Conservation (phyloP, 2,797 vertebrate genomes). For the Apogon hyalosoma region DNA sequence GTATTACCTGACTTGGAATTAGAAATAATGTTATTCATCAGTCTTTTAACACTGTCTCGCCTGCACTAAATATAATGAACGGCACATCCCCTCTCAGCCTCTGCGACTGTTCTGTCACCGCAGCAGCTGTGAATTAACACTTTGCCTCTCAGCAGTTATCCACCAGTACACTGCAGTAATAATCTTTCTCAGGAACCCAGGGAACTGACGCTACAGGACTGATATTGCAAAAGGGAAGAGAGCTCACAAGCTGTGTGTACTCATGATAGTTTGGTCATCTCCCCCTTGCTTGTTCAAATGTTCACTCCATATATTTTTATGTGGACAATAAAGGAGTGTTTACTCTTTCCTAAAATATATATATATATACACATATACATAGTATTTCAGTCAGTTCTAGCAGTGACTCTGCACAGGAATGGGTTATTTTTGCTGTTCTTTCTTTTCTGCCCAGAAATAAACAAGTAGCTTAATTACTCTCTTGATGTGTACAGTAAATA, state of each 20-base stretch:
- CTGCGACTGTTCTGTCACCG: slow-evolving; percentile 30
- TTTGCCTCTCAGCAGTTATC: slow-evolving; percentile 38
- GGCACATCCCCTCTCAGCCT: slow-evolving; percentile 6
- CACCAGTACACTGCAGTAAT: slow-evolving; percentile 16
- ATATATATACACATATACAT: too few relatives aligned
- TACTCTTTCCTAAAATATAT: too few relatives aligned
- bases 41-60: too few relatives aligned
- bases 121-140: slow-evolving; percentile 58
- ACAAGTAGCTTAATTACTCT: too few relatives aligned
- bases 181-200: slow-evolving; percentile 41
- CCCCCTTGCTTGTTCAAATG: neutral
- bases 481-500: too few relatives aligned
- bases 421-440: too few relatives aligned
- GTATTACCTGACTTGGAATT: too few relatives aligned
- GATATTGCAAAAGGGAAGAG: slow-evolving; percentile 22
- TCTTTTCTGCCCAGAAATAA: too few relatives aligned
- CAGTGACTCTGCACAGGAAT: too few relatives aligned
- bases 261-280: slow-evolving; percentile 2
- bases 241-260: slow-evolving; percentile 19
- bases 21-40: too few relatives aligned
- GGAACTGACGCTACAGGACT: slow-evolving; percentile 31
- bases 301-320: neutral
- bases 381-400: too few relatives aligned
- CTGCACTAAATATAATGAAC: neutral
- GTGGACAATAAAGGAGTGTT: neutral